Evolutionary conservation across 2,797 vertebrate species (phyloP).

Genomic region (Todus mexicanus): DNA sequence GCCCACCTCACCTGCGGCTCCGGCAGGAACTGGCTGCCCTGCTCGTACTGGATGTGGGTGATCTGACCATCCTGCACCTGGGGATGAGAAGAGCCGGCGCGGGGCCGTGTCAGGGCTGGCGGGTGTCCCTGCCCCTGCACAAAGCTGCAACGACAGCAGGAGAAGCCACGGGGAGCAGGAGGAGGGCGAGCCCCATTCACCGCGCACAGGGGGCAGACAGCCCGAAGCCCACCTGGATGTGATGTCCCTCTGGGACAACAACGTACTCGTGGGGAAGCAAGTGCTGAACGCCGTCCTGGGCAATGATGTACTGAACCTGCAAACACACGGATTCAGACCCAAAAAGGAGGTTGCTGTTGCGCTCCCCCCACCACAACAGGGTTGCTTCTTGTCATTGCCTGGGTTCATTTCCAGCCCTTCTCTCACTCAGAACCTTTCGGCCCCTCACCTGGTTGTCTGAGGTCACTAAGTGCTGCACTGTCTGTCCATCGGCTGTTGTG

Average conservation of each 20-base stretch:
- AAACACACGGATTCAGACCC: background rate
- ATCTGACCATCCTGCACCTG: slow-evolving; percentile 96
- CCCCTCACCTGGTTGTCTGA: slow-evolving; percentile 89
- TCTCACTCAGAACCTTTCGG: too few relatives aligned
- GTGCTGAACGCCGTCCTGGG: slow-evolving; percentile 93
- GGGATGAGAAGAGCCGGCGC: background rate
- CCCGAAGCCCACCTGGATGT: slow-evolving; percentile 86
- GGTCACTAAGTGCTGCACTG: slow-evolving; percentile 93
- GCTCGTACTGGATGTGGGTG: slow-evolving; percentile 93
- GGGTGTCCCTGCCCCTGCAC: background rate
- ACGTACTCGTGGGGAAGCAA: slow-evolving; percentile 95
- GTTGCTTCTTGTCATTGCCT: too few relatives aligned
- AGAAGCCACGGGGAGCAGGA: background rate
- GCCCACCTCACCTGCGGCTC: slow-evolving; percentile 84
- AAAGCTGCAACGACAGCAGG: background rate
- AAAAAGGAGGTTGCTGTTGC: background rate
- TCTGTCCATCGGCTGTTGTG: slow-evolving; percentile 93
- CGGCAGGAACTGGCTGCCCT: slow-evolving; percentile 84
- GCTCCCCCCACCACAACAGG: too few relatives aligned
- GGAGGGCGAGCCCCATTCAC: rapidly evolving
- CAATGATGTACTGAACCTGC: slow-evolving; percentile 98
- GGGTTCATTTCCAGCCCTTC: too few relatives aligned
- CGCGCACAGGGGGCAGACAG: rapidly evolving
- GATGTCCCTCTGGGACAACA: slow-evolving; percentile 93
- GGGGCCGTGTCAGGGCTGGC: rapidly evolving